Evolutionary conservation across 2,113 vertebrate genomes (phyloP), one percentile per base, ranked within the genome.

Genomic region (Muntiacus reevesi): DNA sequence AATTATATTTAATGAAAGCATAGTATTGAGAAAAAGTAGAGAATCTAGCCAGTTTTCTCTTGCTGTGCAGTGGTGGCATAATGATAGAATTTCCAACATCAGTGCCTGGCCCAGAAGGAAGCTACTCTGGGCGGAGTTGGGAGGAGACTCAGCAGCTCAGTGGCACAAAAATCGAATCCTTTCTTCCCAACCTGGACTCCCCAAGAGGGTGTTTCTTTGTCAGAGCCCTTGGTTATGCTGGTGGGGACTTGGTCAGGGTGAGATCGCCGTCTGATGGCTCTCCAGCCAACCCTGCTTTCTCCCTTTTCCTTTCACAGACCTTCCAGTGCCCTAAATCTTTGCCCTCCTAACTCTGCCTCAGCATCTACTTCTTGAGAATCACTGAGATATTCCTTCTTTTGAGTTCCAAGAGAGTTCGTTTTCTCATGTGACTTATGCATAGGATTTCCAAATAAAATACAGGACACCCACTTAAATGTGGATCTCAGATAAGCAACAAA

Each of bases 211-310:
- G 36, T 1, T 59, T 23, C 45, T 3, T 25, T 28, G 43, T 55
- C 5, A 23, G 78, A 45, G 84, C 67, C 21, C 50, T 36, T 33
- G n/a, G n/a, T 16, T 30, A 6, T 59, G 78, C 30, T 5, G 71
- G 5, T 60, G 60, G 33, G 59, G 30, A n/a, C 50, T 36, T 27
- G 7, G 7, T 11, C n/a, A 87, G 25, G 21, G 1, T 40, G 0
- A 1, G 2, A 7, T 57, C 28, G 9, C 16, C 0, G 0, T 15
- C 54, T 2, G 9, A 8, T 7, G 11, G 28, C 50, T 67, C 47
- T 43, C 50, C n/a, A 1, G 7, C 23, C 23, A 47, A 1, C 6
- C 43, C 33, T 47, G n/a, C 50, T 50, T 54, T 71, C 15, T 43
- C 13, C 45, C 21, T 25, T 74, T 47, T 30, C 60, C 60, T 83